Percentiles rank a stretch among this genome's conserved stretches.
phyloP scores from a whole-genome alignment of 37 sponge, comb jelly and placozoan species.

The Beroe ovata region DNA sequence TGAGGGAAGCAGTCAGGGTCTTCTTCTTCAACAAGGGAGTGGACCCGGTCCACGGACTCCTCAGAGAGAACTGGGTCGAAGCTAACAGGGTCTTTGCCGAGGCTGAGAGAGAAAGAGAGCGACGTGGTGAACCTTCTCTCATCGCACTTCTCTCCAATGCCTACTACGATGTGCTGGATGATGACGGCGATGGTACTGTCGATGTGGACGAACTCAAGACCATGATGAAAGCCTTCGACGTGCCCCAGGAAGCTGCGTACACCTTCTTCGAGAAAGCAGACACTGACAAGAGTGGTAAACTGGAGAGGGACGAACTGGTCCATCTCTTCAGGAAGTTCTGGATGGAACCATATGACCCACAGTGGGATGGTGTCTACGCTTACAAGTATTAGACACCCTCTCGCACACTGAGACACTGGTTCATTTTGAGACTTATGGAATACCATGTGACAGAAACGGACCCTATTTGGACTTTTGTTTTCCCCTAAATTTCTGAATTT shows the following conservation, averaged over 20 bases:
- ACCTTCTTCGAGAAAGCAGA: conserved; percentile 54
- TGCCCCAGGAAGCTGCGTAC: conserved; percentile 58
- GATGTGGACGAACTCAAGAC: conserved; percentile 43
- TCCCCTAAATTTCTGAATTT: no score
- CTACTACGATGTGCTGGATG: conserved; percentile 57
- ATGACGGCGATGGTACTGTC: conserved; percentile 51
- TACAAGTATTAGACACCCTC: conserved; percentile 47
- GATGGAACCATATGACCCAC: conserved; percentile 52
- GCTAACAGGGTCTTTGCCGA: conserved; percentile 59
- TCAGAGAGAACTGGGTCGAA: conserved; percentile 38
- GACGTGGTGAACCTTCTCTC: conserved; percentile 30
- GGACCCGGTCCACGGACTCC: conserved; percentile 5
- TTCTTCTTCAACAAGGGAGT: conserved; percentile 59
- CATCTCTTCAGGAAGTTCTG: conserved; percentile 65
- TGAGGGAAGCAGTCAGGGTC: neutral
- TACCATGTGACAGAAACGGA: no score
- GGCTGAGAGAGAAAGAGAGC: conserved; percentile 59
- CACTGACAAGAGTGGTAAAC: conserved; percentile 47
- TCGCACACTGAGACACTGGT: no score
- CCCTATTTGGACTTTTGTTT: no score
- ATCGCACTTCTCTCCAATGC: conserved; percentile 52
- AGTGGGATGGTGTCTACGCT: conserved; percentile 64
- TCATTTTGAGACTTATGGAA: no score
- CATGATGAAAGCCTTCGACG: conserved; percentile 61
- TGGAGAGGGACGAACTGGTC: conserved; percentile 44